A percentile compares a stretch with the other conserved stretches of the same genome.
phyloP scores from a whole-genome alignment of 2,113 vertebrate genomes.

The Lichenostomus cassidix region DNA sequence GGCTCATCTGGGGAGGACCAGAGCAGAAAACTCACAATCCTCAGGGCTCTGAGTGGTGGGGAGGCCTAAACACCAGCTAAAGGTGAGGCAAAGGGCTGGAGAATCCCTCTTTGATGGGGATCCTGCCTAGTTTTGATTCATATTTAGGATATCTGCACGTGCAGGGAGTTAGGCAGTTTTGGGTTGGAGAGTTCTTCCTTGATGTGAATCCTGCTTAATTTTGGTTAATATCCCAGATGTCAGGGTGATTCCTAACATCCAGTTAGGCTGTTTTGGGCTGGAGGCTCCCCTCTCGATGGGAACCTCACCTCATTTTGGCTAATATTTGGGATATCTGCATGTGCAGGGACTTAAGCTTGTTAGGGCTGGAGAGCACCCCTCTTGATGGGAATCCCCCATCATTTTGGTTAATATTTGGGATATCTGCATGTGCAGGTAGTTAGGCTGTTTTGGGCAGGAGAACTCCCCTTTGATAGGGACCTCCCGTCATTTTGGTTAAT shows the following conservation, averaged over 20 bases:
- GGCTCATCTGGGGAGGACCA: not conserved
- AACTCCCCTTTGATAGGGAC: not conserved
- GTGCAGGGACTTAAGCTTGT: accelerated
- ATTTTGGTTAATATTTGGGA: accelerated
- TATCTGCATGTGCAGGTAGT: accelerated
- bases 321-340: accelerated
- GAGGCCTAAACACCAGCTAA: not conserved
- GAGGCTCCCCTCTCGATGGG: not conserved
- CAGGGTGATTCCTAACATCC: not conserved
- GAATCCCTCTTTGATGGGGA: not conserved
- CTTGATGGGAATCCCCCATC: accelerated
- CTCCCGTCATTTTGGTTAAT: not conserved
- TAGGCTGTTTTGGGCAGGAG: too few species aligned
- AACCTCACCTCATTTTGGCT: accelerated
- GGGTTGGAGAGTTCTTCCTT: not conserved
- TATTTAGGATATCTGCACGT: accelerated
- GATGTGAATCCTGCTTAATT: not conserved
- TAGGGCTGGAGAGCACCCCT: not conserved
- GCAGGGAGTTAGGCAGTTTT: accelerated
- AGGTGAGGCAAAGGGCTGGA: not conserved
- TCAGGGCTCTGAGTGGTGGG: not conserved
- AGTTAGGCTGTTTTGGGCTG: not conserved
- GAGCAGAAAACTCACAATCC: not conserved
- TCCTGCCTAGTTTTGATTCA: accelerated
- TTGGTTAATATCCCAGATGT: too few species aligned